Conservation (phyloP, 2,797 vertebrate genomes). For the Mormyrus hasselquistii region DNA sequence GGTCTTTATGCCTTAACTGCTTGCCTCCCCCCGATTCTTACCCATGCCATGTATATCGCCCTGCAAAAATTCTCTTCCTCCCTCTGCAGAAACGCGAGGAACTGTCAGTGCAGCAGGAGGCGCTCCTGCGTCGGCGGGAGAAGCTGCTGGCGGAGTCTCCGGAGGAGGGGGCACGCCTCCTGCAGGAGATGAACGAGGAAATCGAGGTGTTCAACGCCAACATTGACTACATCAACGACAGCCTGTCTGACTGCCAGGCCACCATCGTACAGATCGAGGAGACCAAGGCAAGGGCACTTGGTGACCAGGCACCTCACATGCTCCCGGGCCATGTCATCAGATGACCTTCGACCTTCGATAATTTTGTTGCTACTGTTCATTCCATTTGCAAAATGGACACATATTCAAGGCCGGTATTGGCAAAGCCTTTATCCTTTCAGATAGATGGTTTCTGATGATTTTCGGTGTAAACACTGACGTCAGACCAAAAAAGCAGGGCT, state of each 20-base stretch:
- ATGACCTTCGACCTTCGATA: background rate
- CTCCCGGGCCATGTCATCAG: background rate
- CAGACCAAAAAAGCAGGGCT: background rate
- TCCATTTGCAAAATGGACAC: background rate
- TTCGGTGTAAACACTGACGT: background rate
- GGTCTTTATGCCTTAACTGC: background rate
- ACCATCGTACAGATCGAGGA: conserved; percentile 97
- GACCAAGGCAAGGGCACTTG: conserved; percentile 71
- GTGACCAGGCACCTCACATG: background rate
- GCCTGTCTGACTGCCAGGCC: conserved; percentile 92
- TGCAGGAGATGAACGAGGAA: conserved; percentile 89
- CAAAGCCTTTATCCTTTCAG: background rate
- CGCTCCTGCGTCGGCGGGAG: conserved; percentile 70
- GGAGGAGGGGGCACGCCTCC: conserved; percentile 76
- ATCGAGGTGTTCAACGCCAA: conserved; percentile 91
- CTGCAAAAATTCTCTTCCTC: background rate
- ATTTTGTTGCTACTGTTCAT: background rate
- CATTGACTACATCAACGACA: conserved; percentile 95
- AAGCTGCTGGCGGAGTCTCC: conserved; percentile 68
- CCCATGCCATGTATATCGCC: background rate
- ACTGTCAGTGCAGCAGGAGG: conserved; percentile 82
- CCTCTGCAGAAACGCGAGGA: conserved; percentile 88
- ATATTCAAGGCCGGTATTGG: background rate
- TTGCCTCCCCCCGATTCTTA: background rate
- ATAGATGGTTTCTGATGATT: background rate